These are phyloP conservation scores for Bombyx huttoni DNA, from an alignment of 2,888 invertebrate genomes.

Conservation along the genomic window DNA sequence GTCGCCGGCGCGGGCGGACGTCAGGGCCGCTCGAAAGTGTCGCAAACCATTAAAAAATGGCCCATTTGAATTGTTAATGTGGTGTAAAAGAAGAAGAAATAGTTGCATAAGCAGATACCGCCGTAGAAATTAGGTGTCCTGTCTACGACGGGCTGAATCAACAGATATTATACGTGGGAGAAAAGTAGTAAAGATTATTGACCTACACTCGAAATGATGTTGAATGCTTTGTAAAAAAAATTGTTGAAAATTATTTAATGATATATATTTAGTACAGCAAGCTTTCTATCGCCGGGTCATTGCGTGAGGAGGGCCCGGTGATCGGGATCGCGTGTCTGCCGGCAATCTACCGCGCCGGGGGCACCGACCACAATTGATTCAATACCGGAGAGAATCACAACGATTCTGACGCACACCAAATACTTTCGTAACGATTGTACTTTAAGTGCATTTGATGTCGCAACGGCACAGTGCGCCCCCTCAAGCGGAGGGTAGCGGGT, in stretches of 20 bases:
- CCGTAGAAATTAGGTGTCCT: slow-evolving; percentile 53
- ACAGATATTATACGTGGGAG: no score
- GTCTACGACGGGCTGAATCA: slow-evolving; percentile 6
- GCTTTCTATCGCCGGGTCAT: slow-evolving; percentile 48
- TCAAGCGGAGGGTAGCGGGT: no score
- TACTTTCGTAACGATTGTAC: background rate
- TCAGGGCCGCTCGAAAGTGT: slow-evolving; percentile 65
- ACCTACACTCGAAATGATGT: background rate
- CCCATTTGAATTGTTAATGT: slow-evolving; percentile 66
- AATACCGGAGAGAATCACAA: slow-evolving; percentile 27
- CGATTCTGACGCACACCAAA: background rate
- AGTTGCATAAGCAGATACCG: slow-evolving; percentile 54
- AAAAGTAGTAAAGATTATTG: no score
- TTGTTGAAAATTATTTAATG: slow-evolving; percentile 28
- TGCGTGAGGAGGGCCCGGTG: slow-evolving; percentile 50
- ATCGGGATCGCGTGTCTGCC: slow-evolving; percentile 64
- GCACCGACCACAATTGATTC: slow-evolving; percentile 62
- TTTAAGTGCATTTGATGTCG: background rate
- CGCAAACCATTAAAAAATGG: slow-evolving; percentile 49
- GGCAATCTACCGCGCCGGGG: slow-evolving; percentile 50
- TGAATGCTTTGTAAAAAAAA: slow-evolving; percentile 14
- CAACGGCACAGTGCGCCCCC: no score
- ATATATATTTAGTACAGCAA: slow-evolving; percentile 40
- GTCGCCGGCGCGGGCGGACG: slow-evolving; percentile 56
- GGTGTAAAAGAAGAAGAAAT: slow-evolving; percentile 60